A percentile compares a stretch with the other conserved stretches of the same genome.
phyloP scores from a whole-genome alignment of 2,888 invertebrate species.

The Panopea generosa region DNA sequence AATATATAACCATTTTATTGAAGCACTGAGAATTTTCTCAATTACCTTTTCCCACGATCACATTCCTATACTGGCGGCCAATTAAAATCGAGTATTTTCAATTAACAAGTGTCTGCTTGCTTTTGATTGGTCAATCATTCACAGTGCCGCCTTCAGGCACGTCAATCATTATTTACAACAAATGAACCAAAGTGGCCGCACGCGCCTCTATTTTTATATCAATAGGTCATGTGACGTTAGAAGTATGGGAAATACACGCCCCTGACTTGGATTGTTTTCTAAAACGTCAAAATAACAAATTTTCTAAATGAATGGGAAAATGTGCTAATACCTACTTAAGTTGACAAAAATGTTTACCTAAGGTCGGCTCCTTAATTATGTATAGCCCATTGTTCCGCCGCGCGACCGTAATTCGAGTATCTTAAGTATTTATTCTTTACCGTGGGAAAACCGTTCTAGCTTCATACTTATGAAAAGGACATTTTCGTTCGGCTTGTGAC shows the following conservation, averaged over 20 bases:
- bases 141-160: constrained; percentile 31
- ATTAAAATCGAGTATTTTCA: constrained; percentile 58
- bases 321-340: constrained; percentile 63
- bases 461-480: constrained; percentile 11
- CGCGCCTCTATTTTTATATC: constrained; percentile 54
- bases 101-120: constrained; percentile 50
- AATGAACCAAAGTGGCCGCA: constrained; percentile 58
- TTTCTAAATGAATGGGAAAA: constrained; percentile 50
- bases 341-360: constrained; percentile 58
- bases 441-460: constrained; percentile 5
- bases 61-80: constrained; percentile 71
- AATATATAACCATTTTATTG: constrained; percentile 67
- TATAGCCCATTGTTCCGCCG: constrained; percentile 42
- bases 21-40: constrained; percentile 78
- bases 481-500: constrained; percentile 13
- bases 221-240: constrained; percentile 35
- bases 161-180: constrained; percentile 50
- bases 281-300: constrained; percentile 58
- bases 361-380: constrained; percentile 47
- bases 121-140: constrained; percentile 31
- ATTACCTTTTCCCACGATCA: constrained; percentile 80
- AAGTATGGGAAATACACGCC: constrained; percentile 63
- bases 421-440: constrained; percentile 1
- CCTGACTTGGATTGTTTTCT: constrained; percentile 32
- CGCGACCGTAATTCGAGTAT: constrained; percentile 42